Conservation (phyloP, 37 sponge, comb jelly and placozoan genomes). For the Chondrilla cf. caribensis region DNA sequence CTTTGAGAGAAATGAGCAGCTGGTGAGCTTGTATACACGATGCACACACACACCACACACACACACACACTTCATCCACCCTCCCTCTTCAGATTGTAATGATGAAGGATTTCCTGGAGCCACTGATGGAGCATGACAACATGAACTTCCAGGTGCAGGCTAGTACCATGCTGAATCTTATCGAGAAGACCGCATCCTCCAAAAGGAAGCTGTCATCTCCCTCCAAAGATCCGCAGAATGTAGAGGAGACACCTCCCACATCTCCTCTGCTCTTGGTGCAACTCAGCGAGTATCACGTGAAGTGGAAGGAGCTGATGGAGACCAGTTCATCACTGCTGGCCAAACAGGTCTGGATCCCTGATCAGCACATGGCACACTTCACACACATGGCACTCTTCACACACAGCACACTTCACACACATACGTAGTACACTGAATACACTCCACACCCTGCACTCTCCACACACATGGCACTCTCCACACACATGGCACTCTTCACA, state of each 20-base stretch:
- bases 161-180: conserved; percentile 22
- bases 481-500: no score
- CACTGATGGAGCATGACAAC: conserved; percentile 42
- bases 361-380: neutral
- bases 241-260: neutral
- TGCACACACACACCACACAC: no score
- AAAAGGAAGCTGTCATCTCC: neutral
- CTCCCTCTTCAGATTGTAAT: conserved; percentile 34
- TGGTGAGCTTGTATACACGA: conserved; percentile 41
- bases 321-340: neutral
- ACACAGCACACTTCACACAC: no score
- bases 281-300: neutral
- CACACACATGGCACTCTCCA: no score
- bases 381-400: no score
- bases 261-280: neutral
- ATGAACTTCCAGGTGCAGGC: conserved; percentile 64
- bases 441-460: no score
- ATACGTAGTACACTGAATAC: no score
- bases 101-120: conserved; percentile 37
- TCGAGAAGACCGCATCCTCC: conserved; percentile 28
- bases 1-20: conserved; percentile 34
- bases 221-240: neutral
- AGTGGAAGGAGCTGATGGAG: conserved; percentile 4
- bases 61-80: neutral
- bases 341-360: conserved; percentile 3